Conservation (phyloP, 2,888 invertebrate genomes). For the Eupsilia transversa region DNA sequence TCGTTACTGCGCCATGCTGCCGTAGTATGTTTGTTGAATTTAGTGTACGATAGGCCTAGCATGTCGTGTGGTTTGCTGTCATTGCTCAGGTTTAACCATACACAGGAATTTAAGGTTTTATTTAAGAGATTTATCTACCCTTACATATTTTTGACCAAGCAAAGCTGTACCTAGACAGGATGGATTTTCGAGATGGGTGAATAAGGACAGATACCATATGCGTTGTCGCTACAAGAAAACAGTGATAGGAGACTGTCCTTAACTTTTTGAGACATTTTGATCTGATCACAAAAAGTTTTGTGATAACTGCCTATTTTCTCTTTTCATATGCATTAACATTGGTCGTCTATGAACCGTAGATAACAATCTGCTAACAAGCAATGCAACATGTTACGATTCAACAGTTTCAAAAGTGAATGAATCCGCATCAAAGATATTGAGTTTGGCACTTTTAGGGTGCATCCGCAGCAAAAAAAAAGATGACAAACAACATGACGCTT, state of each 20-base stretch:
- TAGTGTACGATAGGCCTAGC: constrained; percentile 29
- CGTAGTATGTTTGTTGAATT: constrained; percentile 26
- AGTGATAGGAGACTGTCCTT: no score
- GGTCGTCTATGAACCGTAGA: neutral
- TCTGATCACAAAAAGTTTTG: no score
- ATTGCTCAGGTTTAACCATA: neutral
- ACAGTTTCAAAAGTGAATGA: constrained; percentile 52
- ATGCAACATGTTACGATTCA: constrained; percentile 38
- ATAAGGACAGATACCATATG: no score
- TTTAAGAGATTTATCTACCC: neutral
- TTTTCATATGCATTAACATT: neutral
- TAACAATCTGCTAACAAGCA: constrained; percentile 26
- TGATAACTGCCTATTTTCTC: no score
- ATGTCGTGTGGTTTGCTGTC: neutral
- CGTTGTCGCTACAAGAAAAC: no score
- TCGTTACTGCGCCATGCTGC: constrained; percentile 31
- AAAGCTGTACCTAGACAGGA: no score
- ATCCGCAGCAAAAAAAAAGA: constrained; percentile 73
- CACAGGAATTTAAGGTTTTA: neutral
- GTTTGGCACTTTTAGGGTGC: constrained; percentile 72
- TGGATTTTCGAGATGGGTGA: no score
- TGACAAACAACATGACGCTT: constrained; percentile 78
- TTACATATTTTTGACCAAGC: neutral
- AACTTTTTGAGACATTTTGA: no score
- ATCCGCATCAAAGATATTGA: constrained; percentile 72